These are phyloP conservation scores for Rhinichthys osculus DNA, from an alignment of 2,797 vertebrate species.

Conservation along the genomic window DNA sequence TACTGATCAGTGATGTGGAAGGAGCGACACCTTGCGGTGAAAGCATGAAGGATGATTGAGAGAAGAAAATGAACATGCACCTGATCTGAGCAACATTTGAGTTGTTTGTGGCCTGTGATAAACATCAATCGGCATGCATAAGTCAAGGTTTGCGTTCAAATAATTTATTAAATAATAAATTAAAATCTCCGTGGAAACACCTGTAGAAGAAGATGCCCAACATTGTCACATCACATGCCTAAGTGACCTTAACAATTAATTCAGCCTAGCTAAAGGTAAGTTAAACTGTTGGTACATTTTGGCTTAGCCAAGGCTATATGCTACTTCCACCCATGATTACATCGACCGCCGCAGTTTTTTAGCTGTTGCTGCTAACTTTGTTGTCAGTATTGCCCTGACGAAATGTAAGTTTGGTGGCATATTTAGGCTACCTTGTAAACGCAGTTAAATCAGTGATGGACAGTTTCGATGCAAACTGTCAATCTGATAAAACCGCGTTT, in stretches of 20 bases:
- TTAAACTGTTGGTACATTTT: neutral
- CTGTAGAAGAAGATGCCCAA: neutral
- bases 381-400: neutral
- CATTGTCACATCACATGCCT: no score
- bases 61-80: neutral
- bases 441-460: neutral
- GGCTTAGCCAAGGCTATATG: neutral
- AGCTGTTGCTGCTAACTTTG: neutral
- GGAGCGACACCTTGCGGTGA: conserved; percentile 6
- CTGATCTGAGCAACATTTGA: neutral
- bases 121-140: neutral
- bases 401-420: neutral
- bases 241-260: neutral
- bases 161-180: neutral
- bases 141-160: no score
- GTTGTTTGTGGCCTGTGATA: neutral
- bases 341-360: neutral
- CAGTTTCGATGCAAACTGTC: neutral
- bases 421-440: neutral
- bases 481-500: neutral
- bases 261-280: neutral
- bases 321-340: neutral
- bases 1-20: neutral
- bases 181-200: neutral
- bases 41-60: neutral